Conservation (phyloP, 2,888 invertebrate genomes). For the Autographa gamma region DNA sequence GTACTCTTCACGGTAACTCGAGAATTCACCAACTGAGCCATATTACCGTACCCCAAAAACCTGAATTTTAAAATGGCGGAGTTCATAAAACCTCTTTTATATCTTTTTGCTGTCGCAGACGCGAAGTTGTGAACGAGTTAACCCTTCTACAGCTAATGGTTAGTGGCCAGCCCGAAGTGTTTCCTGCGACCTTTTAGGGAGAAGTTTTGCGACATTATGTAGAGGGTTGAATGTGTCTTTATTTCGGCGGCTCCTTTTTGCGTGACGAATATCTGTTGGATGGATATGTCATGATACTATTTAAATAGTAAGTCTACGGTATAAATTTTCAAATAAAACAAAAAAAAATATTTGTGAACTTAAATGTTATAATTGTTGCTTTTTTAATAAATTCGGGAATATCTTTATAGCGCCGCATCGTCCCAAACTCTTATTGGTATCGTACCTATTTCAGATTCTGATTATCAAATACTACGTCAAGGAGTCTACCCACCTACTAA, state of each 20-base stretch:
- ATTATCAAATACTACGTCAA: too few species aligned
- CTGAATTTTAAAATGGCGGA: constrained; percentile 23
- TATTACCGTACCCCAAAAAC: constrained; percentile 8
- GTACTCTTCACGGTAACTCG: not conserved
- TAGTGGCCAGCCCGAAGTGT: constrained; percentile 48
- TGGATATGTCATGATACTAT: not conserved
- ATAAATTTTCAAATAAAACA: not conserved
- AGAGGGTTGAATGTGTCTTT: constrained; percentile 17
- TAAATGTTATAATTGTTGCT: too few species aligned
- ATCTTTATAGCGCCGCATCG: too few species aligned
- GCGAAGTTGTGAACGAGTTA: constrained; percentile 47
- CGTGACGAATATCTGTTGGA: constrained; percentile 2
- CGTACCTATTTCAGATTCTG: too few species aligned
- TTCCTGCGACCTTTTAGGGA: constrained; percentile 48
- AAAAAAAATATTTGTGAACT: too few species aligned
- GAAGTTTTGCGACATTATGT: constrained; percentile 31
- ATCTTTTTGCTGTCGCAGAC: constrained; percentile 34
- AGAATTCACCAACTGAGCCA: constrained; percentile 3
- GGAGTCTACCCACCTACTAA: too few species aligned
- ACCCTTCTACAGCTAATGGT: constrained; percentile 53
- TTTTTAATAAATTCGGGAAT: too few species aligned
- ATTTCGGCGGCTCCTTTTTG: constrained; percentile 5
- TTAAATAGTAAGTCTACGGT: not conserved
- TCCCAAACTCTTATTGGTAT: too few species aligned
- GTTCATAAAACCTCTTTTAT: constrained; percentile 23